Evolutionary conservation across 2,888 invertebrate species (phyloP), one percentile per base, ranked within the genome.

Genomic region (Orgyia antiqua): DNA sequence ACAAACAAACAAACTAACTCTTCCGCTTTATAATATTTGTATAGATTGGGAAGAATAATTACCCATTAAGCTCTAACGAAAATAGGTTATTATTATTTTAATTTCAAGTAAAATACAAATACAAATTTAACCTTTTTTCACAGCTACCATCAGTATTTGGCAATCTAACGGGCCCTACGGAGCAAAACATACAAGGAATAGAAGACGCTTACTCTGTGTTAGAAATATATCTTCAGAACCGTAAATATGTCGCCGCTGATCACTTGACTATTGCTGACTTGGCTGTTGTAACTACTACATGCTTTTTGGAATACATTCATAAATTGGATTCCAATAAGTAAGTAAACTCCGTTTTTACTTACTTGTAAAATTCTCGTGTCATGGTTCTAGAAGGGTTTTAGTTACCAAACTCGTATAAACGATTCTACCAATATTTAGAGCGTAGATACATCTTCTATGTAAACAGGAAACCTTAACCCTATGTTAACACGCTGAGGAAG

Each of bases 201-300:
- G 56, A 57, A 3, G 36, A 29, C 3, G 42, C 46, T 3, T 62
- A 56, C 36, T 23, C 18, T 2, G 50, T 56, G 20, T 23, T 60
- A 10, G 61, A 62, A 21, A 34, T 45, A 0, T 62, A 45, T 25
- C 34, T 62, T 3, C 34, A 44, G 1, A 21, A 32, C 6, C 38
- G 45, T 21, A 25, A 31, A 11, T 54, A 40, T 30, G 23, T 58
- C 2, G 63, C 56, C 0, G 37, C 49, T 0, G 46, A 47, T 9
- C 52, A 50, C 10, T 18, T 60, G 1, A 62, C 72, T 3, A 27
- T 72, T 1, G 72, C 71, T 0, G 72, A 72, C 36, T n/a, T n/a
- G n/a, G n/a, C n/a, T 15, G 6, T 15, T 15, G 4, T 15, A 15
- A 6, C 15, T 15, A 15, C 6, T 15, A 15, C 15, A 15, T 15